Conservation (phyloP, 2,113 vertebrate genomes). For the Caranx melampygus region DNA sequence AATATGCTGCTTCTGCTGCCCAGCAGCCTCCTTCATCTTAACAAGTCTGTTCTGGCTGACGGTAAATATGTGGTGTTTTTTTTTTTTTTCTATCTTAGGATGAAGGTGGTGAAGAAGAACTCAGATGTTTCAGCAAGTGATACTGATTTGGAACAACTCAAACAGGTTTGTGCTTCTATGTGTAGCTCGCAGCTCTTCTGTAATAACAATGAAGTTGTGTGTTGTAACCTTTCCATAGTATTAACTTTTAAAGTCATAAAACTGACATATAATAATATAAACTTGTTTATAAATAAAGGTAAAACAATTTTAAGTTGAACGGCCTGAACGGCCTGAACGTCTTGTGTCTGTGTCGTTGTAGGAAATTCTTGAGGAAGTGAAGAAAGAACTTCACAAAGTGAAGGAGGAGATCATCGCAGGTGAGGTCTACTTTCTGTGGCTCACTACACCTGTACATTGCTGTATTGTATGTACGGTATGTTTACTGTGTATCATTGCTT, state of each 20-base stretch:
- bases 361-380: constrained; percentile 90
- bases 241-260: background rate
- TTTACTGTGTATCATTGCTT: background rate
- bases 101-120: constrained; percentile 78
- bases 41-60: background rate
- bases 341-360: constrained; percentile 53
- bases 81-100: constrained; percentile 66
- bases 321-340: background rate
- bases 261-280: background rate
- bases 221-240: background rate
- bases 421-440: constrained; percentile 52
- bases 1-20: background rate
- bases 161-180: constrained; percentile 82
- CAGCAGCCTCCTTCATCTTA: no score
- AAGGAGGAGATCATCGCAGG: constrained; percentile 92
- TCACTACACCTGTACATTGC: background rate
- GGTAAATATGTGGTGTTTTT: background rate
- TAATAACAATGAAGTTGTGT: background rate
- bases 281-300: no score
- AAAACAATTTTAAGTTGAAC: background rate
- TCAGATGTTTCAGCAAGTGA: constrained; percentile 64
- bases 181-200: background rate
- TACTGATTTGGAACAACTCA: constrained; percentile 84
- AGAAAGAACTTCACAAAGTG: constrained; percentile 88
- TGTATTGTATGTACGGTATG: background rate